These are phyloP conservation scores for Eremophila alpestris DNA, from an alignment of 2,797 vertebrate species.

Conservation along the genomic window DNA sequence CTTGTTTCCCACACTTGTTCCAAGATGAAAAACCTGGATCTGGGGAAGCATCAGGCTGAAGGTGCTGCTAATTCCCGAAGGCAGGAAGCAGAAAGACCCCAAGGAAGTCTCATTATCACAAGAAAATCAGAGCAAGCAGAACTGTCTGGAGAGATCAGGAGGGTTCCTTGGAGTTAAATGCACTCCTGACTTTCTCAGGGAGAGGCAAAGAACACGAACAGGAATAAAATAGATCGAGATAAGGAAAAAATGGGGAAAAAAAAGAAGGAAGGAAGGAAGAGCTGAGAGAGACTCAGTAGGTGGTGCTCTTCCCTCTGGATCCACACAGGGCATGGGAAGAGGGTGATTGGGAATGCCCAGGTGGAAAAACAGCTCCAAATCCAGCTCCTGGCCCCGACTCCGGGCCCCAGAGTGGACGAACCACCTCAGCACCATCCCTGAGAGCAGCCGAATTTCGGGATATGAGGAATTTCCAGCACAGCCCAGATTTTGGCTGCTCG, in stretches of 20 bases:
- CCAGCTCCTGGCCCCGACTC: neutral
- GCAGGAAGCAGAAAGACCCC: neutral
- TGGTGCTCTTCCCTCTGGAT: conserved; percentile 61
- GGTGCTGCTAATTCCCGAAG: neutral
- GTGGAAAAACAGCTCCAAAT: neutral
- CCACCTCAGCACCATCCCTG: neutral
- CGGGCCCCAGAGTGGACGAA: fast-evolving
- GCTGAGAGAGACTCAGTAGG: conserved; percentile 43
- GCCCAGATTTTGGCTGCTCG: neutral
- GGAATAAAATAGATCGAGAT: neutral
- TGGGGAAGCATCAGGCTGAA: neutral
- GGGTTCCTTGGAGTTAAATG: fast-evolving
- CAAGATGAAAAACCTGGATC: fast-evolving
- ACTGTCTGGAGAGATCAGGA: neutral
- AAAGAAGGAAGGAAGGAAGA: neutral
- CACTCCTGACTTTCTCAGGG: neutral
- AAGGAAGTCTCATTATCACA: neutral
- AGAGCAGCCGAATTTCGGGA: neutral
- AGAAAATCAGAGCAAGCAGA: neutral
- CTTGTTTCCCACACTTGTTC: neutral
- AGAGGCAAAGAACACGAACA: neutral
- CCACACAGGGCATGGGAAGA: neutral
- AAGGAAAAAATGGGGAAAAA: neutral
- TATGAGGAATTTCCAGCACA: fast-evolving
- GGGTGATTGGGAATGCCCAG: neutral